phyloP scores from a whole-genome alignment of 2,113 vertebrate species.

The Syrrhaptes paradoxus region DNA sequence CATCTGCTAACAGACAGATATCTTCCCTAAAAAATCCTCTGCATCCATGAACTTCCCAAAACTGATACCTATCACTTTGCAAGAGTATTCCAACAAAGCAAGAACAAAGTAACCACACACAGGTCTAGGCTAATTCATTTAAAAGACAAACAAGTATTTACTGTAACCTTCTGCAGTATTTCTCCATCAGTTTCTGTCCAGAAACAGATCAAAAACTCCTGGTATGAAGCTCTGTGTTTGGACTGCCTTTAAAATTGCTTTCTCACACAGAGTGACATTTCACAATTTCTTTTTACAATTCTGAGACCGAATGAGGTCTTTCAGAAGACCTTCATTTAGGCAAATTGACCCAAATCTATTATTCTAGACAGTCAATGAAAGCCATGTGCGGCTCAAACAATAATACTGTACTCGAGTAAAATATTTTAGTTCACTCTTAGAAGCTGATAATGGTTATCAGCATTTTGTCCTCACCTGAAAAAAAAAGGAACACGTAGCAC shows the following conservation, averaged over 20 bases:
- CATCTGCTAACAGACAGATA: not conserved
- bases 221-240: not conserved
- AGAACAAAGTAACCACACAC: not conserved
- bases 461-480: not conserved
- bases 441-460: not conserved
- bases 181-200: not conserved
- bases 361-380: not conserved
- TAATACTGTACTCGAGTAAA: not conserved
- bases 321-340: not conserved
- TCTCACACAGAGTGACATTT: not conserved
- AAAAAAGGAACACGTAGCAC: not conserved
- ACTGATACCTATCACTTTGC: not conserved
- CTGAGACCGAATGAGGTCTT: not conserved
- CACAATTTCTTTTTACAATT: not conserved
- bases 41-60: not conserved
- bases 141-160: not conserved
- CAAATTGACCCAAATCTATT: not conserved
- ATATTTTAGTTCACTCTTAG: not conserved
- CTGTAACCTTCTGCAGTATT: not conserved
- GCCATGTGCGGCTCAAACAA: not conserved
- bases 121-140: not conserved
- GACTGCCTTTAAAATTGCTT: not conserved
- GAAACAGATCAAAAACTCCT: fast-evolving
- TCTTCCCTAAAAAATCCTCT: not conserved
- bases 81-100: not conserved